Conservation (phyloP, 1,140 invertebrate species). For the Drosophila pruinosa region DNA sequence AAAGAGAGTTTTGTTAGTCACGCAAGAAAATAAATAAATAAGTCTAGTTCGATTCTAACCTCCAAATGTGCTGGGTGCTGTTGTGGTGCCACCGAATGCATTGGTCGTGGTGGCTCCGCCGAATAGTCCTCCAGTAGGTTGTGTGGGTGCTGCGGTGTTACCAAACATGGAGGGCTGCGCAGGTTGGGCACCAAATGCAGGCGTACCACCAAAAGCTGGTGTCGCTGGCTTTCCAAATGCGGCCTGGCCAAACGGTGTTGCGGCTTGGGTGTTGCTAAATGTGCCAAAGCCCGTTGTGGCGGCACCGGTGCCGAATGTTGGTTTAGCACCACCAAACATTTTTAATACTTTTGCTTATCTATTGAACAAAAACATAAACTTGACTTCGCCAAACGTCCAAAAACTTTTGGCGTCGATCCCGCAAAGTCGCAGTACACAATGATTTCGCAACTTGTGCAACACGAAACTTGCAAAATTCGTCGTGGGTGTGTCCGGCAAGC, state of each 20-base stretch:
- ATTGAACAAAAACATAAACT: slow-evolving; percentile 27
- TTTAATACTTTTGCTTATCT: slow-evolving; percentile 10
- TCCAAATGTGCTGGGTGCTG: slow-evolving; percentile 83
- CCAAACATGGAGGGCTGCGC: slow-evolving; percentile 82
- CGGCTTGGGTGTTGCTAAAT: slow-evolving; percentile 60
- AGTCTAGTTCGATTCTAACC: slow-evolving; percentile 63
- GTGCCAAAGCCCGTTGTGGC: slow-evolving; percentile 64
- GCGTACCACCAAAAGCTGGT: slow-evolving; percentile 71
- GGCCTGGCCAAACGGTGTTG: slow-evolving; percentile 72
- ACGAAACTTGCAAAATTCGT: neutral
- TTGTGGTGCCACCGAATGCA: slow-evolving; percentile 84
- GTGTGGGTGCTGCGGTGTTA: slow-evolving; percentile 75
- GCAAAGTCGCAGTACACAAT: slow-evolving; percentile 3
- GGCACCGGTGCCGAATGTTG: slow-evolving; percentile 71
- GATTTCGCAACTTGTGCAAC: slow-evolving; percentile 30
- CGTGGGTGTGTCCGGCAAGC: neutral
- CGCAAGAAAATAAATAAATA: neutral
- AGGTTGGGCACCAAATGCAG: slow-evolving; percentile 76
- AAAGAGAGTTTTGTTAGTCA: neutral
- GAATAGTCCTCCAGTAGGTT: slow-evolving; percentile 83
- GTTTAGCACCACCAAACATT: slow-evolving; percentile 81
- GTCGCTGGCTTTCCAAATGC: slow-evolving; percentile 81
- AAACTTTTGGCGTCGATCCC: slow-evolving; percentile 3
- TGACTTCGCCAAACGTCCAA: slow-evolving; percentile 10
- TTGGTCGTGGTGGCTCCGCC: slow-evolving; percentile 77